Percentiles rank a stretch among this genome's conserved stretches.
Conservation (phyloP, 2,113 vertebrate genomes). For the Leucoraja erinaceus region DNA sequence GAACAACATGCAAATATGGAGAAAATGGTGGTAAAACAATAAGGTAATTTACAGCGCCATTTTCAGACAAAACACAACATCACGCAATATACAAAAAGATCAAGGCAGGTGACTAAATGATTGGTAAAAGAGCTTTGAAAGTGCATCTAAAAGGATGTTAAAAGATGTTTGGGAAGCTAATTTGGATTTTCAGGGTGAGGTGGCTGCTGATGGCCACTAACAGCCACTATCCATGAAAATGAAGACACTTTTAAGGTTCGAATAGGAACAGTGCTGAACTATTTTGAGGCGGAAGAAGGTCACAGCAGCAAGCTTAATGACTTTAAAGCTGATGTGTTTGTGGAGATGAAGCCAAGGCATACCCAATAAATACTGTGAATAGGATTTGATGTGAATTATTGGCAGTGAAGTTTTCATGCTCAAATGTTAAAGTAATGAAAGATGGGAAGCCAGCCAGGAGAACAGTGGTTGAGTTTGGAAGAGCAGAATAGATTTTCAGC, state of each 20-base stretch:
- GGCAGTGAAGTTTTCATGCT: no score
- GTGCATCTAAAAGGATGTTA: not conserved
- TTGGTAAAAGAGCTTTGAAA: not conserved
- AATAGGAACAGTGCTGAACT: not conserved
- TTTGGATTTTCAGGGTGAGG: not conserved
- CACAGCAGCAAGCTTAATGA: not conserved
- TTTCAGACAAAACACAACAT: not conserved
- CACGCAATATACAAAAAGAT: not conserved
- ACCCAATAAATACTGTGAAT: no score
- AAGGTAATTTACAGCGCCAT: not conserved
- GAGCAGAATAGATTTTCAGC: not conserved
- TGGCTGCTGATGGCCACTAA: not conserved
- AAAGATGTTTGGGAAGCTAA: not conserved
- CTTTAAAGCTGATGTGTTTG: not conserved
- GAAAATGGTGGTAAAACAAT: not conserved
- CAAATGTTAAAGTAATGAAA: no score
- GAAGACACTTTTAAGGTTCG: no score
- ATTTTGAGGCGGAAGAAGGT: not conserved
- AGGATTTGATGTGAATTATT: no score
- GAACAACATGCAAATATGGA: not conserved
- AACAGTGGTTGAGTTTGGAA: no score
- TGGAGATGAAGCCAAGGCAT: no score
- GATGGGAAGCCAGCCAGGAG: no score
- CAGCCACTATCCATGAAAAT: not conserved
- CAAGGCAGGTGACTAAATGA: not conserved